These are phyloP conservation scores for Stigmatopora argus DNA, from an alignment of 2,113 vertebrate genomes.

Conservation along the genomic window DNA sequence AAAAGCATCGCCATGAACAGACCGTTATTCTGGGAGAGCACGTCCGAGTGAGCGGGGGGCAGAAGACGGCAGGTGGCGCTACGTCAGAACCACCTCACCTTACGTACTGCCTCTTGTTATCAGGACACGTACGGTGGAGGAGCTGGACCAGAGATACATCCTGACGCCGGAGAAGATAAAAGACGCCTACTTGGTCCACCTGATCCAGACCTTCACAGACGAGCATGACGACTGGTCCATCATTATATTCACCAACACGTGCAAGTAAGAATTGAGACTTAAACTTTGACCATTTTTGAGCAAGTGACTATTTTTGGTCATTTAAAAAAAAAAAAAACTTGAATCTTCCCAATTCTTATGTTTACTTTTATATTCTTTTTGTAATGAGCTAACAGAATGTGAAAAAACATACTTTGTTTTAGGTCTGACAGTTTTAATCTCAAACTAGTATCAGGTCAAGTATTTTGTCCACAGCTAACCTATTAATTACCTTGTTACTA, in stretches of 20 bases:
- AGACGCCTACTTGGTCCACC: slow-evolving; percentile 86
- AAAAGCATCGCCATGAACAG: slow-evolving; percentile 80
- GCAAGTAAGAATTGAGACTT: slow-evolving; percentile 80
- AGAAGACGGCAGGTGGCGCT: not conserved
- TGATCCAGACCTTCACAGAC: slow-evolving; percentile 87
- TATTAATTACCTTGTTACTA: too few species aligned
- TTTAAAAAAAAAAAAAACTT: too few species aligned
- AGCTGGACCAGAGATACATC: slow-evolving; percentile 86
- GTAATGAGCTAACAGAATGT: too few species aligned
- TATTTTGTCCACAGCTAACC: too few species aligned
- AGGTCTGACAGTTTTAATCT: too few species aligned
- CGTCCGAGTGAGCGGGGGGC: slow-evolving; percentile 73
- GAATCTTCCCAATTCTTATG: too few species aligned
- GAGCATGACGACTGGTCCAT: slow-evolving; percentile 87
- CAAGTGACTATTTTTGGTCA: too few species aligned
- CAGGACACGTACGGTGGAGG: slow-evolving; percentile 84
- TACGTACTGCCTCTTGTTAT: not conserved
- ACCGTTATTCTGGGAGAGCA: slow-evolving; percentile 92
- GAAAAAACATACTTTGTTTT: too few species aligned
- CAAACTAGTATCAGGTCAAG: too few species aligned
- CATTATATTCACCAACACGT: slow-evolving; percentile 92
- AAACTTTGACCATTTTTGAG: not conserved
- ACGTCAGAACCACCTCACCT: not conserved
- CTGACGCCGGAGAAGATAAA: slow-evolving; percentile 89
- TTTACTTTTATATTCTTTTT: too few species aligned